Conservation (phyloP, 1,140 invertebrate species). For the Camponotus pennsylvanicus region DNA sequence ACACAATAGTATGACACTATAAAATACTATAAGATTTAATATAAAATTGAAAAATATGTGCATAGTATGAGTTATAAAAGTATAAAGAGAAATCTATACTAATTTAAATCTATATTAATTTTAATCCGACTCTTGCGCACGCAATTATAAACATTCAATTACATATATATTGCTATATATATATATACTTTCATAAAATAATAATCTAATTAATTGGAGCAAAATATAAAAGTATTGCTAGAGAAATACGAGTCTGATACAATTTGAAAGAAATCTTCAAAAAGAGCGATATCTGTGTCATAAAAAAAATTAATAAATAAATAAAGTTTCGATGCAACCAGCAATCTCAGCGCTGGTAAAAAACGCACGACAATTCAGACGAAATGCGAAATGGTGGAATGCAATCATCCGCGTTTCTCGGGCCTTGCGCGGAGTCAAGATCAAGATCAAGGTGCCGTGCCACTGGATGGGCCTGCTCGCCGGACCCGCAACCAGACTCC, state of each 20-base stretch:
- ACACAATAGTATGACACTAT: neutral
- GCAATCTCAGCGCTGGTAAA: neutral
- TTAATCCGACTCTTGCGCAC: neutral
- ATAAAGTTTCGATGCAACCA: no score
- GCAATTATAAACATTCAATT: neutral
- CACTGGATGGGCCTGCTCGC: constrained; percentile 49
- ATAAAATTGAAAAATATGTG: neutral
- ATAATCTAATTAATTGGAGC: neutral
- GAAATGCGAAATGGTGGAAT: neutral
- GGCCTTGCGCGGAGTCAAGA: constrained; percentile 83
- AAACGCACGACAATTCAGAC: neutral
- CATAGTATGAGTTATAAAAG: neutral
- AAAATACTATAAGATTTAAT: neutral
- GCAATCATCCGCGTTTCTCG: constrained; percentile 56
- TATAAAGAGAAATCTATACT: neutral
- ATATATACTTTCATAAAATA: neutral
- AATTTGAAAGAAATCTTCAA: neutral
- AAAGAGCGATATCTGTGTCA: neutral
- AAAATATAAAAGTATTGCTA: no score
- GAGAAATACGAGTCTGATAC: neutral
- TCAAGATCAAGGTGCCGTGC: constrained; percentile 78
- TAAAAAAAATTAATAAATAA: neutral
- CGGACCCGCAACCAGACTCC: constrained; percentile 56
- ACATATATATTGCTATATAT: neutral
- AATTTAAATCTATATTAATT: neutral